A percentile compares a stretch with the other conserved stretches of the same genome.
These are phyloP conservation scores for Erithacus rubecula DNA, from an alignment of 2,797 vertebrate species.

Conservation along the genomic window DNA sequence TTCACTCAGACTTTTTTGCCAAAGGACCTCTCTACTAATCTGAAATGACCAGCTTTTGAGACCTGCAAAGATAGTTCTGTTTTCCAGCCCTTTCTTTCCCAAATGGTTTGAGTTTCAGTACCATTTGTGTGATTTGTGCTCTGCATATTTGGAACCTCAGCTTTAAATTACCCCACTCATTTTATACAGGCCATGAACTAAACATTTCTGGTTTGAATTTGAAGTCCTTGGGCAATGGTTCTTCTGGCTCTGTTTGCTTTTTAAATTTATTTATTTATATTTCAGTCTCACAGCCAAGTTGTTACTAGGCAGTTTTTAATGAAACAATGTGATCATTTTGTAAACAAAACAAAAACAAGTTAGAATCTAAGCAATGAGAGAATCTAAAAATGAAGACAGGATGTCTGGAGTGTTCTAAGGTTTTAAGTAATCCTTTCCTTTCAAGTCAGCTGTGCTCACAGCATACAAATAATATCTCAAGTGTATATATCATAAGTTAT, in stretches of 20 bases:
- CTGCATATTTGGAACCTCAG: neutral
- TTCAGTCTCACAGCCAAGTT: neutral
- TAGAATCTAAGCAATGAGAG: neutral
- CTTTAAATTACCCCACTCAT: neutral
- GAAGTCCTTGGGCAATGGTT: neutral
- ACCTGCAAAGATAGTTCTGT: neutral
- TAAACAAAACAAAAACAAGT: neutral
- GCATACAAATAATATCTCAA: neutral
- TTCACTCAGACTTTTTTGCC: neutral
- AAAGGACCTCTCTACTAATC: neutral
- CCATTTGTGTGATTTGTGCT: neutral
- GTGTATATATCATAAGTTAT: neutral
- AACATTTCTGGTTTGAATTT: conserved; percentile 24
- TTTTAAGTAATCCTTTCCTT: neutral
- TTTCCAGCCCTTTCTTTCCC: neutral
- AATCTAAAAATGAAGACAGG: neutral
- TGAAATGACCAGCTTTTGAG: neutral
- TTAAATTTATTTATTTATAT: neutral
- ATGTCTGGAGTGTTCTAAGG: neutral
- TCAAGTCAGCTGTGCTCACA: neutral
- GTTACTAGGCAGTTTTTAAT: conserved; percentile 30
- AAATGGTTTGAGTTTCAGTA: neutral
- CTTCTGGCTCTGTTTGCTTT: neutral
- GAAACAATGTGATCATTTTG: conserved; percentile 8
- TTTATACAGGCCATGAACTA: neutral